Conservation (phyloP, 2,113 vertebrate genomes). For the Upupa epops region DNA sequence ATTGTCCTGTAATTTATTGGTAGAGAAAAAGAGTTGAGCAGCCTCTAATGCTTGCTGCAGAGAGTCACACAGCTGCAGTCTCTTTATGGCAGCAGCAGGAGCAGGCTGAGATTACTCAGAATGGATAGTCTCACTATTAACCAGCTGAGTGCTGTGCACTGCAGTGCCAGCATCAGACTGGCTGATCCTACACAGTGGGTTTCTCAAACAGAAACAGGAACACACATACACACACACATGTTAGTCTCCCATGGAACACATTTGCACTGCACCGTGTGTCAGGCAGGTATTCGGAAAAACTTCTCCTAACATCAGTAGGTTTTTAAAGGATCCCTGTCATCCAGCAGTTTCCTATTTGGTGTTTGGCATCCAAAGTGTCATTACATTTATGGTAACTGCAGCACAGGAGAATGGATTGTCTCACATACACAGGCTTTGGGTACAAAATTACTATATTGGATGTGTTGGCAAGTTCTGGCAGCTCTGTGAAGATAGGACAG, state of each 20-base stretch:
- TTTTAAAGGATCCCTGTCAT: neutral
- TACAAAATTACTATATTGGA: neutral
- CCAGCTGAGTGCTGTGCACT: neutral
- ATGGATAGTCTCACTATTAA: neutral
- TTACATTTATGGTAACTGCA: neutral
- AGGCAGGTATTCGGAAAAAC: neutral
- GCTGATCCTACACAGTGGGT: neutral
- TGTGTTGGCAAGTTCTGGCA: neutral
- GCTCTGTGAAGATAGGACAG: neutral
- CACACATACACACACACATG: fast-evolving
- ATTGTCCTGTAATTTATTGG: neutral
- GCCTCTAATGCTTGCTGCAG: neutral
- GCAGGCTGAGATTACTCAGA: neutral
- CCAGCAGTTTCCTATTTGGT: neutral
- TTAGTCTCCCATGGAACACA: neutral
- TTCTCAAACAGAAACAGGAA: neutral
- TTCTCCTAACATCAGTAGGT: neutral
- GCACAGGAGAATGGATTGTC: neutral
- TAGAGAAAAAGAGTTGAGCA: neutral
- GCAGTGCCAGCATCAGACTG: neutral
- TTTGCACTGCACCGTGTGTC: neutral
- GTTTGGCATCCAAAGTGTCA: neutral
- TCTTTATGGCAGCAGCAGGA: neutral
- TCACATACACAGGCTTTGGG: neutral
- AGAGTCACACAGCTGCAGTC: neutral